These are phyloP conservation scores for Cremastobaeus sp. DNA, from an alignment of 2,888 invertebrate species.

Conservation along the genomic window DNA sequence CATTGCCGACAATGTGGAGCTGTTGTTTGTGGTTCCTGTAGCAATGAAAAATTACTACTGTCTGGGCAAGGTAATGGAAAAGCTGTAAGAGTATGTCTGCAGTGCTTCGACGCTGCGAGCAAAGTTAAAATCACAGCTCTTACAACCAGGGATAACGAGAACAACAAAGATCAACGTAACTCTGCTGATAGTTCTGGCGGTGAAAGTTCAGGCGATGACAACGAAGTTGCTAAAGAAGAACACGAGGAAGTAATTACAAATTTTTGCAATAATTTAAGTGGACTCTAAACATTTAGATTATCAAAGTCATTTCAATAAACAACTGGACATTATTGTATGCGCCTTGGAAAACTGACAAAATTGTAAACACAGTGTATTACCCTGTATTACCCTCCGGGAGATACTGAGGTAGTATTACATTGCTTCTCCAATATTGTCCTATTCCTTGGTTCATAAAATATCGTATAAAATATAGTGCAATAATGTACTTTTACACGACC, in stretches of 20 bases:
- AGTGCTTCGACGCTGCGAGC: constrained; percentile 91
- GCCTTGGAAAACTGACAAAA: too few relatives aligned
- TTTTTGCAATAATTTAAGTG: background rate
- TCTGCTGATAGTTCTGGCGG: constrained; percentile 86
- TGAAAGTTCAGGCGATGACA: constrained; percentile 87
- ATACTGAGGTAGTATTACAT: too few relatives aligned
- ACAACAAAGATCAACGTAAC: constrained; percentile 77
- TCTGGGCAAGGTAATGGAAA: constrained; percentile 94
- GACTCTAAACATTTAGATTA: background rate
- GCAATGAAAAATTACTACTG: constrained; percentile 93
- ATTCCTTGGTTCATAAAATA: too few relatives aligned
- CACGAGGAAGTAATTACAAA: constrained; percentile 82
- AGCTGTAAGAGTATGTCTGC: constrained; percentile 95
- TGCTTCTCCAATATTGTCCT: too few relatives aligned
- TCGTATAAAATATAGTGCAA: too few relatives aligned
- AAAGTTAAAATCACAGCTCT: constrained; percentile 81
- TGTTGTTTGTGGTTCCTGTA: constrained; percentile 97
- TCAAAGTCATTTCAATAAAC: background rate
- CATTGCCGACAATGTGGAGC: constrained; percentile 99
- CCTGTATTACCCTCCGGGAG: too few relatives aligned
- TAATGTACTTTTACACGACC: too few relatives aligned
- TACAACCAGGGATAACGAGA: constrained; percentile 70
- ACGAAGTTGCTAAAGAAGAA: constrained; percentile 83
- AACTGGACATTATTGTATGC: too few relatives aligned
- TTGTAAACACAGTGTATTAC: too few relatives aligned